Evolutionary conservation across 2,797 vertebrate species (phyloP).

Genomic region (Amblyraja radiata): DNA sequence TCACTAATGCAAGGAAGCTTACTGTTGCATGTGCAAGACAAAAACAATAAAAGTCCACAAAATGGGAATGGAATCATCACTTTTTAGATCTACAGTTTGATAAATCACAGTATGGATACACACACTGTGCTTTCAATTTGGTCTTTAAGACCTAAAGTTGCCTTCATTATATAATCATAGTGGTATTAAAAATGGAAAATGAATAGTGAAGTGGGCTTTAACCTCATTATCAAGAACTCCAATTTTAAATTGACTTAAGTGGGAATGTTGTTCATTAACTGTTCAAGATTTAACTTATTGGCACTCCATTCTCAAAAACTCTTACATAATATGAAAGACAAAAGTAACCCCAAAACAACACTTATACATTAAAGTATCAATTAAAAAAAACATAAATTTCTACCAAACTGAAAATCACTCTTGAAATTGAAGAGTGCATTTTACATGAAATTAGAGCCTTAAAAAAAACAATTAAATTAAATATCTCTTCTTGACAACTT

Average conservation of each 20-base stretch:
- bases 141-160: conserved; percentile 28
- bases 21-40: conserved; percentile 27
- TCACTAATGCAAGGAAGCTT: conserved; percentile 32
- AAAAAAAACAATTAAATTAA: conserved; percentile 35
- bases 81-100: conserved; percentile 21
- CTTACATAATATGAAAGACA: conserved; percentile 33
- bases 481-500: conserved; percentile 14
- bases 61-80: conserved; percentile 28
- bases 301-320: conserved; percentile 34
- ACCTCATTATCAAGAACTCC: conserved; percentile 7
- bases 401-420: conserved; percentile 36
- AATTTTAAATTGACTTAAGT: conserved; percentile 28
- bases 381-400: conserved; percentile 26
- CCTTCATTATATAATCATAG: conserved; percentile 23
- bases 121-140: conserved; percentile 9
- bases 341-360: conserved; percentile 13
- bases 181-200: conserved; percentile 35
- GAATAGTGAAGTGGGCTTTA: background rate
- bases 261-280: conserved; percentile 33
- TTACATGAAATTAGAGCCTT: conserved; percentile 35
- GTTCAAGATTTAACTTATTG: conserved; percentile 36
- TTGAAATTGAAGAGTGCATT: conserved; percentile 28
- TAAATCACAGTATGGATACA: conserved; percentile 6
- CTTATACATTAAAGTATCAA: conserved; percentile 30
- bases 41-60: conserved; percentile 31